Evolutionary conservation across 2,888 invertebrate species (phyloP).

Genomic region (Papilio elwesi): DNA sequence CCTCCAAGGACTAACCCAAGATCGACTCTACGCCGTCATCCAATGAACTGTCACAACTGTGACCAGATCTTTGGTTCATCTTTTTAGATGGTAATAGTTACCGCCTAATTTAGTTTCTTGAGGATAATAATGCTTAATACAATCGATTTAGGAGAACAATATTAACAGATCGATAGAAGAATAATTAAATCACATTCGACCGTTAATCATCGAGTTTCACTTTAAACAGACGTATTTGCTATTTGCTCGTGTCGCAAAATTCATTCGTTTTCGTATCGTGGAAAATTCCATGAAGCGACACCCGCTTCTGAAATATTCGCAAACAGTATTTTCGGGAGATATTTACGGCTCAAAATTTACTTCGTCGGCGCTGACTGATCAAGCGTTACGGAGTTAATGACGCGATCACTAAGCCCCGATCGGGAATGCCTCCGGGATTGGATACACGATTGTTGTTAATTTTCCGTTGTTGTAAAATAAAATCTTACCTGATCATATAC

Average conservation of each 20-base stretch:
- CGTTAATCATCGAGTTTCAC: conserved; percentile 20
- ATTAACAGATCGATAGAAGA: too few relatives aligned
- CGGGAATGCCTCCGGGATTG: conserved; percentile 16
- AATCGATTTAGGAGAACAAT: too few relatives aligned
- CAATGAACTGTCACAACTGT: too few relatives aligned
- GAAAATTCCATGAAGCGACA: conserved; percentile 24
- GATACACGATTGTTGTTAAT: conserved; percentile 29
- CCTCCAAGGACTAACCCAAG: too few relatives aligned
- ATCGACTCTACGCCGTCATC: too few relatives aligned
- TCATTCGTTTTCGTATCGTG: conserved; percentile 28
- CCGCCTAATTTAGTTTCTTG: too few relatives aligned
- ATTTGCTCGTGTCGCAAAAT: conserved; percentile 22
- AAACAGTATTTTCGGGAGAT: conserved; percentile 55
- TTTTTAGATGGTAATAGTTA: too few relatives aligned
- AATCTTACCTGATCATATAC: too few relatives aligned
- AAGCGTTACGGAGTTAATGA: conserved; percentile 43
- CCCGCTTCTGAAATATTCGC: conserved; percentile 53
- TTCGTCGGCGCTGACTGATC: conserved; percentile 48
- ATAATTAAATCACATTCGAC: neutral
- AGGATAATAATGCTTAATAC: too few relatives aligned
- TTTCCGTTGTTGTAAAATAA: conserved; percentile 7
- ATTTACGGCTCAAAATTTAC: conserved; percentile 52
- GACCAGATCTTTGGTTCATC: too few relatives aligned
- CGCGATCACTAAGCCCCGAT: conserved; percentile 39
- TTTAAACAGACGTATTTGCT: conserved; percentile 9